Percentiles rank a stretch among this genome's conserved stretches.
Conservation (phyloP, 2,888 invertebrate species). For the Mellilla xanthometata region DNA sequence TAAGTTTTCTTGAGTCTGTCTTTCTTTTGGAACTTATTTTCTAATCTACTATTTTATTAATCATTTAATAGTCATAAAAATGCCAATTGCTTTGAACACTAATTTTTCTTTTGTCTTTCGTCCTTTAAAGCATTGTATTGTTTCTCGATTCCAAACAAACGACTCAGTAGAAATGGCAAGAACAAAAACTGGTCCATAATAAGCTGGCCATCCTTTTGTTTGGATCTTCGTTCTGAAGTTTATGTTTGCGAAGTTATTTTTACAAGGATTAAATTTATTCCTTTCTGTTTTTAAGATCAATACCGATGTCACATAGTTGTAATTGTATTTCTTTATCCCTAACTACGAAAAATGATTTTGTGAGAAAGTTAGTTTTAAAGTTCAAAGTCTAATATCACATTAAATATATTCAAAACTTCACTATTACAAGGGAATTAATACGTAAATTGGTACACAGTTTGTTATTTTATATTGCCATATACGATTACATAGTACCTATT, state of each 20-base stretch:
- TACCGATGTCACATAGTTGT: not conserved
- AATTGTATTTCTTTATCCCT: no score
- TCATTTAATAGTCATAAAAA: not conserved
- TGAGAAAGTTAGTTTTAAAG: no score
- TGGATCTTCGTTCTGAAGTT: conserved; percentile 40
- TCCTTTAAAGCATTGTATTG: conserved; percentile 19
- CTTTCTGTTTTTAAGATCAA: conserved; percentile 21
- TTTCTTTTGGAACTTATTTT: no score
- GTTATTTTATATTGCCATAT: no score
- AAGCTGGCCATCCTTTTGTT: conserved; percentile 52
- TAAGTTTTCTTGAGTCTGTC: no score
- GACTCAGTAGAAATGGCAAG: conserved; percentile 43
- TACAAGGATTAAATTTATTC: conserved; percentile 43
- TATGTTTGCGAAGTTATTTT: conserved; percentile 47
- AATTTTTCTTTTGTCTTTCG: conserved; percentile 19
- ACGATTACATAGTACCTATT: no score
- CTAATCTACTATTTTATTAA: no score
- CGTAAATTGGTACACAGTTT: no score
- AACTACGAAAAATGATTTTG: no score
- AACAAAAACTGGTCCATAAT: conserved; percentile 45
- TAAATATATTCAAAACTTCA: no score
- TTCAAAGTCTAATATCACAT: no score
- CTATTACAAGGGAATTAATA: no score
- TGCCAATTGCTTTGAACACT: conserved; percentile 14
- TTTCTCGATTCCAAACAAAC: conserved; percentile 46